These are phyloP conservation scores for Eulemur macaco DNA, from an alignment of 2,113 vertebrate genomes.

Conservation along the genomic window DNA sequence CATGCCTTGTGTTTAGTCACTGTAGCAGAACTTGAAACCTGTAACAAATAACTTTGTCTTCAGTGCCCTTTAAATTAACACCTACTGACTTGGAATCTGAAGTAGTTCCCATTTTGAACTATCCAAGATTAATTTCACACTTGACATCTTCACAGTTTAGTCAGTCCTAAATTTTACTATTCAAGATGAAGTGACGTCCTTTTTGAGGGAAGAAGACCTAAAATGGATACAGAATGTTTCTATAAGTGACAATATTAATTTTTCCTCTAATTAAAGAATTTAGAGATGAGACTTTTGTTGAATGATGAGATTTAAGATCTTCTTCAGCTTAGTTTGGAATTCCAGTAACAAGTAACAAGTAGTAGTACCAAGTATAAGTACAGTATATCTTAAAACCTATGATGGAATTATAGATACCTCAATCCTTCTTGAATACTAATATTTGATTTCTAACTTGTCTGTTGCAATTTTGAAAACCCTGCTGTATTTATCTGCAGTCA, in stretches of 20 bases:
- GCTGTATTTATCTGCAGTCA: background rate
- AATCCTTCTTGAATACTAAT: background rate
- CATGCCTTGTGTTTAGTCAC: background rate
- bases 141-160: conserved; percentile 1
- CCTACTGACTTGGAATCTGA: background rate
- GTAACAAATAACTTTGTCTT: background rate
- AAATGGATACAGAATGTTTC: conserved; percentile 18
- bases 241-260: background rate
- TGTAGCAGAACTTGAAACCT: background rate
- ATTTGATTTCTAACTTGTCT: background rate
- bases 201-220: conserved; percentile 20
- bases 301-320: conserved; percentile 5
- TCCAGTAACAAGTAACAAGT: background rate
- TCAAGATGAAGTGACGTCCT: background rate
- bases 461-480: background rate
- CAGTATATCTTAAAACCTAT: conserved; percentile 21
- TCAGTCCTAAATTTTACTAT: background rate
- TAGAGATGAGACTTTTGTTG: conserved; percentile 6
- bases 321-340: background rate
- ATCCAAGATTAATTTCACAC: conserved; percentile 37
- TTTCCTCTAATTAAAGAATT: background rate
- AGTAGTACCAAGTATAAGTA: background rate
- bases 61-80: background rate
- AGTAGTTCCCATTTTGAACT: conserved; percentile 16
- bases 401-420: conserved; percentile 3